Evolutionary conservation across 2,888 invertebrate species (phyloP).

Genomic region (Ichneumon xanthorius): DNA sequence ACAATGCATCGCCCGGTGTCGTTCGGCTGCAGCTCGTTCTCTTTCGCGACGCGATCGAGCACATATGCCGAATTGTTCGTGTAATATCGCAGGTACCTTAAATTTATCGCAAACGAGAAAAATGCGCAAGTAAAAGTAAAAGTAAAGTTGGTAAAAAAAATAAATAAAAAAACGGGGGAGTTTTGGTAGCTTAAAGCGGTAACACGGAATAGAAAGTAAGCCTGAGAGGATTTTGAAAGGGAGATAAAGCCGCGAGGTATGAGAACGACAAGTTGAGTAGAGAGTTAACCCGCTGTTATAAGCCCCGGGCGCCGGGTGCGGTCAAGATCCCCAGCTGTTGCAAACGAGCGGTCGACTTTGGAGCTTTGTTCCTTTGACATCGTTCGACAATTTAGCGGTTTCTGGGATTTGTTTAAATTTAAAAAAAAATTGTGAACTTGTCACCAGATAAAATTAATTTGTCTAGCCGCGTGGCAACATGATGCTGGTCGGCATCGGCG

Average conservation of each 20-base stretch:
- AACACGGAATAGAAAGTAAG: background rate
- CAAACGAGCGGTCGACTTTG: slow-evolving; percentile 19
- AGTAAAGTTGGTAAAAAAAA: background rate
- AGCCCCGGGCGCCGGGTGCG: slow-evolving; percentile 15
- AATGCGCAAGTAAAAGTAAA: background rate
- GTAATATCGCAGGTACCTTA: slow-evolving; percentile 89
- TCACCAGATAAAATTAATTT: slow-evolving; percentile 40
- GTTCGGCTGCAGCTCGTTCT: slow-evolving; percentile 93
- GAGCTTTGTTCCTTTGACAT: slow-evolving; percentile 18
- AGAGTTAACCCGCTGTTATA: slow-evolving; percentile 24
- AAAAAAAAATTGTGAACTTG: background rate
- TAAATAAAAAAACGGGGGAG: background rate
- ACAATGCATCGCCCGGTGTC: slow-evolving; percentile 92
- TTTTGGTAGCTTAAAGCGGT: background rate
- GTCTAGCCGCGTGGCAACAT: slow-evolving; percentile 91
- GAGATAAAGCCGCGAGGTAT: slow-evolving; percentile 1
- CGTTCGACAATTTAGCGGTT: slow-evolving; percentile 6
- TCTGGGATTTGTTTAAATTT: background rate
- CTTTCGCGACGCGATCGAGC: slow-evolving; percentile 95
- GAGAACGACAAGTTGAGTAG: slow-evolving; percentile 26
- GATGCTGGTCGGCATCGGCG: slow-evolving; percentile 94
- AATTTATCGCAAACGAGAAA: background rate
- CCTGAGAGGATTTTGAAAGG: slow-evolving; percentile 3
- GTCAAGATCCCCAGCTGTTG: slow-evolving; percentile 17
- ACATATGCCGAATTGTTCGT: slow-evolving; percentile 92